A percentile compares a stretch with the other conserved stretches of the same genome.
Evolutionary conservation across 2,113 vertebrate species (phyloP).

Genomic region (Podarcis muralis): DNA sequence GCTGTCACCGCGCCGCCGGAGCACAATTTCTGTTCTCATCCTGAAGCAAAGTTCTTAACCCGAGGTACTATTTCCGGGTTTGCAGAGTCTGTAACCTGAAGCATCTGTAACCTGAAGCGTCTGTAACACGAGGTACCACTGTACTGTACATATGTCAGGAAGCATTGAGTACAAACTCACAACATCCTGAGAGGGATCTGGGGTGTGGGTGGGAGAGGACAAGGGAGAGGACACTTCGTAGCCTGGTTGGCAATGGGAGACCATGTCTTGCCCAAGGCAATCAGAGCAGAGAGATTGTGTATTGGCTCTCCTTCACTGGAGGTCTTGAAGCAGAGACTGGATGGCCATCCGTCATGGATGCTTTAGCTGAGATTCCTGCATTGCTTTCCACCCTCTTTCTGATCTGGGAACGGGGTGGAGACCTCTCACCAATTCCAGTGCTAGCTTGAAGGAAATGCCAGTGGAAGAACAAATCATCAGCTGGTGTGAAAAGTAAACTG

Average conservation of each 20-base stretch:
- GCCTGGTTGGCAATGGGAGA: neutral
- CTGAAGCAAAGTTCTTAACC: too few relatives aligned
- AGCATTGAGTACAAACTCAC: slow-evolving; percentile 26
- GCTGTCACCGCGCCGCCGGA: too few relatives aligned
- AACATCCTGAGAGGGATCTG: neutral
- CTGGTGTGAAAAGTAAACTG: neutral
- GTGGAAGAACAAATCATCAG: neutral
- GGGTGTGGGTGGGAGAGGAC: neutral
- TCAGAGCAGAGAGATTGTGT: neutral
- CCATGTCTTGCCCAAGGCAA: neutral
- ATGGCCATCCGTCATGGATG: too few relatives aligned
- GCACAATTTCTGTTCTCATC: too few relatives aligned
- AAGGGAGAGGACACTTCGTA: neutral
- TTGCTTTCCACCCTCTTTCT: neutral
- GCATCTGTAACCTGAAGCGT: too few relatives aligned
- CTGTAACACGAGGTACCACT: neutral
- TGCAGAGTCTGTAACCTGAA: too few relatives aligned
- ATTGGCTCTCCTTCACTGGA: too few relatives aligned
- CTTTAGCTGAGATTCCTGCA: too few relatives aligned
- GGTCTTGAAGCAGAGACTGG: too few relatives aligned
- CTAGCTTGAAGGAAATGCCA: neutral
- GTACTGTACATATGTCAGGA: slow-evolving; percentile 9
- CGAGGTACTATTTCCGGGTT: too few relatives aligned
- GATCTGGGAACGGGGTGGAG: neutral
- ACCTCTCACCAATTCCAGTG: neutral